Evolutionary conservation across 2,888 invertebrate genomes (phyloP).

Genomic region (Uloborus plumipes): DNA sequence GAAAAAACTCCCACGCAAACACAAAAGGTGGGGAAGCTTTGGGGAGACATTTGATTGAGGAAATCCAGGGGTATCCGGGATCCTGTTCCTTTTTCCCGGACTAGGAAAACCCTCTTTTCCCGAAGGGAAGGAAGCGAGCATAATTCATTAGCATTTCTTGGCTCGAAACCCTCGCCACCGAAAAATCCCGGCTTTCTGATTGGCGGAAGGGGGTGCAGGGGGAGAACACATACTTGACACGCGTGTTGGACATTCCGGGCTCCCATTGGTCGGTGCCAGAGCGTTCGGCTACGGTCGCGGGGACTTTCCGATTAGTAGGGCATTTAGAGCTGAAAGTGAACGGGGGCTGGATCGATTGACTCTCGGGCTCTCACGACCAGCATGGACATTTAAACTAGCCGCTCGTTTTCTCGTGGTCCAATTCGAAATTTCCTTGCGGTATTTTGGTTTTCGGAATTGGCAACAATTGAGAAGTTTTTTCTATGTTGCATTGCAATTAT

Average conservation of each 20-base stretch:
- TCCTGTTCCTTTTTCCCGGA: constrained; percentile 57
- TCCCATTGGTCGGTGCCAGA: constrained; percentile 54
- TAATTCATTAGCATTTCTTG: constrained; percentile 63
- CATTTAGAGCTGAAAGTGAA: constrained; percentile 44
- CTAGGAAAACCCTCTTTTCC: constrained; percentile 57
- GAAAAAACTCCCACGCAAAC: constrained; percentile 43
- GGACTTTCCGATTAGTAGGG: constrained; percentile 38
- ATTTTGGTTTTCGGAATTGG: too few relatives aligned
- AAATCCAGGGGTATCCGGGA: constrained; percentile 63
- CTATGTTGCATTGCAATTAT: too few relatives aligned
- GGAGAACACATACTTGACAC: constrained; percentile 57
- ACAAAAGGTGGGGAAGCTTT: constrained; percentile 10
- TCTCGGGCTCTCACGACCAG: constrained; percentile 10
- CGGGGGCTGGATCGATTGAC: constrained; percentile 32
- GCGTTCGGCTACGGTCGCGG: constrained; percentile 44
- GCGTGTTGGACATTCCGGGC: constrained; percentile 51
- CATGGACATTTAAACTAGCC: not conserved
- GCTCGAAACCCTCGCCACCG: constrained; percentile 22
- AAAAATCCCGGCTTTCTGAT: constrained; percentile 54
- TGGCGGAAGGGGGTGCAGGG: constrained; percentile 49
- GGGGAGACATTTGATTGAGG: constrained; percentile 52
- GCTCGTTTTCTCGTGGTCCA: too few relatives aligned
- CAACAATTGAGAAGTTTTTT: too few relatives aligned
- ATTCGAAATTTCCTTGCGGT: too few relatives aligned
- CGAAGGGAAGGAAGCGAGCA: constrained; percentile 50